Evolutionary conservation across 2,113 vertebrate species (phyloP).

Genomic region (Channa argus): DNA sequence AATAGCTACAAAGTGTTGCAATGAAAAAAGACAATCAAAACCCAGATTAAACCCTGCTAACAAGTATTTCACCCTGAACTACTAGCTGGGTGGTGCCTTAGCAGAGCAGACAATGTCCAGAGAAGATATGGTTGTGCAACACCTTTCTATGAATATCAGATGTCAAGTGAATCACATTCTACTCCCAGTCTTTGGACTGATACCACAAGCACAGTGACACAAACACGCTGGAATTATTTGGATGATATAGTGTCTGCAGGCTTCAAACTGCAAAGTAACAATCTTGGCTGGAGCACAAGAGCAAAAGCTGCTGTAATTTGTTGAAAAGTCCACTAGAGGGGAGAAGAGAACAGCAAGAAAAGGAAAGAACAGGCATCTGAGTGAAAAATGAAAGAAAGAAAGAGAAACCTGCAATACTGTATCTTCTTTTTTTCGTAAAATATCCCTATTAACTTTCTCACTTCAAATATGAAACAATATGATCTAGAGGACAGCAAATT

Average conservation of each 20-base stretch:
- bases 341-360: slow-evolving; percentile 48
- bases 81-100: neutral
- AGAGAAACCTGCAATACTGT: no score
- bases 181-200: neutral
- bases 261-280: slow-evolving; percentile 59
- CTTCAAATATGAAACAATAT: no score
- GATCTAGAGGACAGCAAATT: neutral
- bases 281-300: slow-evolving; percentile 27
- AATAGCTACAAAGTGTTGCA: no score
- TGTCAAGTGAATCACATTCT: neutral
- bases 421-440: no score
- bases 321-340: slow-evolving; percentile 40
- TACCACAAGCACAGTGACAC: slow-evolving; percentile 26
- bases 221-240: slow-evolving; percentile 49
- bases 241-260: slow-evolving; percentile 29
- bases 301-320: slow-evolving; percentile 14
- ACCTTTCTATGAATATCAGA: neutral
- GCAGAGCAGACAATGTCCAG: neutral
- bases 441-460: no score
- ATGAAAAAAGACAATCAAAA: no score
- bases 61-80: neutral
- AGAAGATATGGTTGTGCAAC: neutral
- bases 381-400: no score
- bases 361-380: neutral
- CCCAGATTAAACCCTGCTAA: no score